phyloP scores from a whole-genome alignment of 2,888 invertebrate genomes.

The Macrostomum cliftonense region DNA sequence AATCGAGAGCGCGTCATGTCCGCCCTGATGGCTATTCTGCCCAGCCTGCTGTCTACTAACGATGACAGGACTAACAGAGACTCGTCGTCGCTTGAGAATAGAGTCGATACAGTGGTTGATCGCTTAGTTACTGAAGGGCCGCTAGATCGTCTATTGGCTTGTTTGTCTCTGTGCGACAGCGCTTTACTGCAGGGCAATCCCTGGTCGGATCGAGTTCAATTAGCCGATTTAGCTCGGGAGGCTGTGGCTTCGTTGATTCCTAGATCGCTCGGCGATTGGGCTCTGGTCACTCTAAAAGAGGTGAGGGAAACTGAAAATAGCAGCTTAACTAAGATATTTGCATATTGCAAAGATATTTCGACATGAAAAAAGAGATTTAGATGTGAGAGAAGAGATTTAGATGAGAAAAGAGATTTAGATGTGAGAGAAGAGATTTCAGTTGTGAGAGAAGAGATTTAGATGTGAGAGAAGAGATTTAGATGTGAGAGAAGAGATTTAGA shows the following conservation, averaged over 20 bases:
- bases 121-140: not conserved
- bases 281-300: not conserved
- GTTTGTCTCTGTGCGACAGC: not conserved
- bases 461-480: too few species aligned
- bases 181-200: too few species aligned
- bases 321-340: too few species aligned
- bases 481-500: too few species aligned
- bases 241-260: not conserved
- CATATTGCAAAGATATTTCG: too few species aligned
- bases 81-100: too few species aligned
- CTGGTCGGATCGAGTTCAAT: not conserved
- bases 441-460: too few species aligned
- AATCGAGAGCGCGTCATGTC: not conserved
- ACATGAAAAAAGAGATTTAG: too few species aligned
- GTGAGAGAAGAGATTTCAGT: too few species aligned
- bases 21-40: not conserved
- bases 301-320: not conserved
- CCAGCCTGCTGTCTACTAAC: not conserved
- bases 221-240: not conserved
- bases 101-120: not conserved
- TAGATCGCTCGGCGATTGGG: slow-evolving; percentile 1
- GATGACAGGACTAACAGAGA: not conserved
- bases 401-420: too few species aligned
- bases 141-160: not conserved
- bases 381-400: too few species aligned